Conservation (phyloP, 2,113 vertebrate genomes). For the Orcinus orca region DNA sequence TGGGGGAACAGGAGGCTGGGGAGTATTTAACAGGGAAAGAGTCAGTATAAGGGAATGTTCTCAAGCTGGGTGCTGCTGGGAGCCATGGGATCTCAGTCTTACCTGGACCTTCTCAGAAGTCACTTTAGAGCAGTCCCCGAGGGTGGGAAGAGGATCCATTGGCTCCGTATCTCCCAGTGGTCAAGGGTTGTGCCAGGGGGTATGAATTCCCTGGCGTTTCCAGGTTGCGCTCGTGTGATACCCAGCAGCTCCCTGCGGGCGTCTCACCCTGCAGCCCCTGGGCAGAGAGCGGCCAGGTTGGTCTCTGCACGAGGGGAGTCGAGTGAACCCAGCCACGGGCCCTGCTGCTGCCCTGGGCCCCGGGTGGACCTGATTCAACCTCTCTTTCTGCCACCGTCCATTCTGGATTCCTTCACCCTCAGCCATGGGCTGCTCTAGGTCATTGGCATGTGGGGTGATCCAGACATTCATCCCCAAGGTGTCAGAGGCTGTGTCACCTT, state of each 20-base stretch:
- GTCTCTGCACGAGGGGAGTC: not conserved
- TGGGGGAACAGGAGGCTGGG: not conserved
- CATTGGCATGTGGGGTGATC: no score
- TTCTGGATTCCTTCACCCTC: no score
- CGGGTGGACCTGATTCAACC: no score
- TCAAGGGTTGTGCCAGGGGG: accelerated
- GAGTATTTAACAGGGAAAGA: not conserved
- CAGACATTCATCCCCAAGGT: no score
- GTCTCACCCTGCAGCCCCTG: not conserved
- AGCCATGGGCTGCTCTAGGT: no score
- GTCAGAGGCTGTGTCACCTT: not conserved
- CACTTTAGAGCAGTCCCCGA: not conserved
- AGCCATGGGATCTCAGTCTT: no score
- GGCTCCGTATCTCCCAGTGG: not conserved
- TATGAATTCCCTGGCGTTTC: not conserved
- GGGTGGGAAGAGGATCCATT: no score
- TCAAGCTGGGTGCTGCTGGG: not conserved
- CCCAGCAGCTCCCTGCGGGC: not conserved
- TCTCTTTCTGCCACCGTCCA: no score
- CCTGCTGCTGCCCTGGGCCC: not conserved
- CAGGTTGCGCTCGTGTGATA: not conserved
- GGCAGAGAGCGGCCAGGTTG: not conserved
- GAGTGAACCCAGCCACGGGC: not conserved
- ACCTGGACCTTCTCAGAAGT: not conserved
- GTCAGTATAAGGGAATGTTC: not conserved